Base-by-base conservation (phyloP, 2,797 vertebrate genomes). In the Hoplostethus mediterraneus region DNA sequence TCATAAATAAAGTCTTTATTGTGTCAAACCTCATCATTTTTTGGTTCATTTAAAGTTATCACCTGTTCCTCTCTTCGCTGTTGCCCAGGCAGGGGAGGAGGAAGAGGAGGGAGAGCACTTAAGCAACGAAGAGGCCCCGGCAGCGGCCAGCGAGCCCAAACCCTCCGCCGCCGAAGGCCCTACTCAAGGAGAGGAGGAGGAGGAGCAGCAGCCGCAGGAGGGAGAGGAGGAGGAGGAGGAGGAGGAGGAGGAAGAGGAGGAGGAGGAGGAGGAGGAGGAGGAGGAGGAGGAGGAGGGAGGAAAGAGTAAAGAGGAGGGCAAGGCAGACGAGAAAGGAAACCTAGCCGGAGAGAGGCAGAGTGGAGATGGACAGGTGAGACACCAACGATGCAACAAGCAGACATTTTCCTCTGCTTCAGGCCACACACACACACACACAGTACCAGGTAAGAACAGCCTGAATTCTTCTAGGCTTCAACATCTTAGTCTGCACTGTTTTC, bases 321-420 rank as follows among this genome's bases (percentile, higher is more conserved):
- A 97, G 73, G 67, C 87, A 0, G 95, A 97, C 17, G 85, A 95
- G 63, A 98, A 97, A 78, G 95, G 89, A 54, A 91, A 96, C 21
- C 92, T 97, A 16, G 95, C 96, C 0, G 98, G 98, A 62, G 97
- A 99, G 88, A 91, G 98, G 55, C 98, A 99, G 70, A 99, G 97
- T 16, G 98, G 98, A 0, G 98, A 99, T 0, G 98, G 98, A 63
- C 97, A 99, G 97, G 98, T 98, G 93, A 90, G 93, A 45, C 21
- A 21, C 21, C 21, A 21, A 21, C 21, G 21, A 21, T 21, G 21
- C 21, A 21, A 21, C 21, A 21, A 21, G 21, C 21, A 21, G 21
- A 1, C 21, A 21, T 21, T 21, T 21, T 21, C 21, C 1, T 1
- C 21, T 1, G 21, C 21, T 21, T 21, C 21, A 21, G 21, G 21